Percentiles rank a stretch among this genome's conserved stretches.
These are phyloP conservation scores for Malacoctenus gilli DNA, from an alignment of 2,797 vertebrate genomes.

Conservation along the genomic window DNA sequence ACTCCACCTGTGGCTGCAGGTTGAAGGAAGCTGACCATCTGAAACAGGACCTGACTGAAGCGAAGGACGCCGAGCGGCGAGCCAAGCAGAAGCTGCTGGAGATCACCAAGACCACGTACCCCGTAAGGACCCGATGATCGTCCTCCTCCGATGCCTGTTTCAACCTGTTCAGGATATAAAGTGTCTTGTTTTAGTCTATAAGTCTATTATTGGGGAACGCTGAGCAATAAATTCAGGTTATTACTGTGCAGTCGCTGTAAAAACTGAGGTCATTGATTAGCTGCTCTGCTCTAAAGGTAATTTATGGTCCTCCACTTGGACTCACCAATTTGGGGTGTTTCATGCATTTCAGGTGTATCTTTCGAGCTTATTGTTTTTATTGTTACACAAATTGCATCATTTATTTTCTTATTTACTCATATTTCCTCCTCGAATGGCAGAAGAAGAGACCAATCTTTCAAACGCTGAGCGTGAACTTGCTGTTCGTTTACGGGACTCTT, in stretches of 20 bases:
- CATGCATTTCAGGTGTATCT: too few relatives aligned
- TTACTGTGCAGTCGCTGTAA: conserved; percentile 1
- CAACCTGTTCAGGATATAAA: too few relatives aligned
- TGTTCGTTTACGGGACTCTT: too few relatives aligned
- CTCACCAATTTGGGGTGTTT: too few relatives aligned
- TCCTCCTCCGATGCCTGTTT: conserved; percentile 1
- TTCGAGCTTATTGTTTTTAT: too few relatives aligned
- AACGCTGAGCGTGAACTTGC: too few relatives aligned
- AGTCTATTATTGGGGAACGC: too few relatives aligned
- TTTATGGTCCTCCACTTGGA: conserved; percentile 10
- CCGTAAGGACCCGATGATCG: conserved; percentile 64
- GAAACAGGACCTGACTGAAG: conserved; percentile 91
- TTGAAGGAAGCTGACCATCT: conserved; percentile 91
- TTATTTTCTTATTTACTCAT: too few relatives aligned
- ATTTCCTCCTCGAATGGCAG: too few relatives aligned
- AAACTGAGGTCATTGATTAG: conserved; percentile 7
- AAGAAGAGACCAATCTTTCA: too few relatives aligned
- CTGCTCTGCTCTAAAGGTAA: conserved; percentile 8
- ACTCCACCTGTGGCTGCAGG: conserved; percentile 72
- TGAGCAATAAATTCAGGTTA: neutral
- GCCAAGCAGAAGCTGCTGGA: conserved; percentile 90
- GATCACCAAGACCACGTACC: conserved; percentile 85
- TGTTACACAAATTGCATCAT: too few relatives aligned
- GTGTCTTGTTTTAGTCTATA: too few relatives aligned
- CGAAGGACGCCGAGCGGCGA: conserved; percentile 89